Base-by-base conservation (phyloP, 2,888 invertebrate species). In the Hirtodrosophila trivittata region DNA sequence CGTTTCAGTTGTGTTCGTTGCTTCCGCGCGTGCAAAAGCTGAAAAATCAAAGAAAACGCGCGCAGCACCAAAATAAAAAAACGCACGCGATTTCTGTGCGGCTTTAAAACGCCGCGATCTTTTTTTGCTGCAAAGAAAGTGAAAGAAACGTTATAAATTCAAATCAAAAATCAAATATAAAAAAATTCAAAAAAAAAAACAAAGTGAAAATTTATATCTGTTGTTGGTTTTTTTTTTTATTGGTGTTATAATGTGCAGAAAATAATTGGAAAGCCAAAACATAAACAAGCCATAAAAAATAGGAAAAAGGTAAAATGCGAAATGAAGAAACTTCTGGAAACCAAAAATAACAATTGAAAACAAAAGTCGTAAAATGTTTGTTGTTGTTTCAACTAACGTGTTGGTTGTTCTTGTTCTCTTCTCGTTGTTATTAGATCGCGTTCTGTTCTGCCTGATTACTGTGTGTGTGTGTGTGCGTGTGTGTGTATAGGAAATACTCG, bases 11-110 rank as follows among this genome's bases (percentile, higher is more conserved):
- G 86, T 67, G 80, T 85, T 80, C 80, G 80, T 72, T 41, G 78
- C 83, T 62, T 75, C 58, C 83, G 77, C 77, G 86, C 80, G 80
- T 78, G 58, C 78, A 78, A 78, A 85, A 77, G 82, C 73, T 75
- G 57, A 73, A 55, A 45, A 21, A 39, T n/a, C 18, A 45, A 18
- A 8, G 10, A 32, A 45, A 42, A 42, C 58, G 68, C 58, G 58
- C 42, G 64, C 64, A 13, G 7, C 18, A 12, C 2, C 5, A 2
- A 35, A 42, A 5, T 7, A 21, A 14, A 8, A 50, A 66, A 65
- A 46, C 74, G 62, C 73, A 67, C 49, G 73, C 69, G 69, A 42
- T 67, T 73, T 10, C 8, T 18, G 16, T 9, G 73, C 69, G 73
- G 47, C 33, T 69, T 21, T 59, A 54, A n/a, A 47, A 58, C 42